Percentiles rank a stretch among this genome's conserved stretches.
Conservation (phyloP, 2,888 invertebrate species). For the Cephus pygmeus region DNA sequence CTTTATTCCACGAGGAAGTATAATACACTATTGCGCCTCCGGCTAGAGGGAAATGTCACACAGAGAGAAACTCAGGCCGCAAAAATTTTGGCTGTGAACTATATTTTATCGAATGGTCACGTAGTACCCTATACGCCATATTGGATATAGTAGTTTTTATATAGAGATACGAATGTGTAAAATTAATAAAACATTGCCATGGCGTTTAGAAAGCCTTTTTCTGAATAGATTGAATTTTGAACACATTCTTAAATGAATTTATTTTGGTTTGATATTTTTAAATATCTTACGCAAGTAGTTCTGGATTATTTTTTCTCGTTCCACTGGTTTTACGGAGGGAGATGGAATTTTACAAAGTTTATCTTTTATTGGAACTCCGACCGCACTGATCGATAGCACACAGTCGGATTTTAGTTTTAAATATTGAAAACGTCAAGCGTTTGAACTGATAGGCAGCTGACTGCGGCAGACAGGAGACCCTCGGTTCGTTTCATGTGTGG, state of each 20-base stretch:
- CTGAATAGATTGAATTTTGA: neutral
- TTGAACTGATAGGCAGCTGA: conserved; percentile 42
- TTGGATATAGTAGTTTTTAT: neutral
- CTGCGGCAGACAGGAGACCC: neutral
- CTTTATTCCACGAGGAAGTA: conserved; percentile 64
- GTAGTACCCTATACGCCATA: neutral
- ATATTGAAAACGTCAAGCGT: conserved; percentile 49
- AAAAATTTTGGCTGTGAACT: conserved; percentile 38
- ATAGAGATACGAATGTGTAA: neutral
- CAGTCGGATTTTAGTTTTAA: conserved; percentile 28
- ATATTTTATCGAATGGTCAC: neutral
- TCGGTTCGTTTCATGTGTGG: neutral
- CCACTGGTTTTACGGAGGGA: neutral
- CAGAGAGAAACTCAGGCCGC: conserved; percentile 31
- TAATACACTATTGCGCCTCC: conserved; percentile 59
- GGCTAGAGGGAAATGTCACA: conserved; percentile 59
- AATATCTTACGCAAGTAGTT: neutral
- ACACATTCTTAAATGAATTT: neutral
- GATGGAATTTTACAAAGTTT: neutral
- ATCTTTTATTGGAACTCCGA: conserved; percentile 4
- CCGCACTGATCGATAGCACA: neutral
- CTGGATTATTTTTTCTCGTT: neutral
- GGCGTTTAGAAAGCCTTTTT: neutral
- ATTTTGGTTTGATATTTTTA: neutral
- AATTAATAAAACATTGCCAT: neutral